Evolutionary conservation across 2,113 vertebrate species (phyloP), one percentile per base, ranked within the genome.

Genomic region (Phocoena phocoena): DNA sequence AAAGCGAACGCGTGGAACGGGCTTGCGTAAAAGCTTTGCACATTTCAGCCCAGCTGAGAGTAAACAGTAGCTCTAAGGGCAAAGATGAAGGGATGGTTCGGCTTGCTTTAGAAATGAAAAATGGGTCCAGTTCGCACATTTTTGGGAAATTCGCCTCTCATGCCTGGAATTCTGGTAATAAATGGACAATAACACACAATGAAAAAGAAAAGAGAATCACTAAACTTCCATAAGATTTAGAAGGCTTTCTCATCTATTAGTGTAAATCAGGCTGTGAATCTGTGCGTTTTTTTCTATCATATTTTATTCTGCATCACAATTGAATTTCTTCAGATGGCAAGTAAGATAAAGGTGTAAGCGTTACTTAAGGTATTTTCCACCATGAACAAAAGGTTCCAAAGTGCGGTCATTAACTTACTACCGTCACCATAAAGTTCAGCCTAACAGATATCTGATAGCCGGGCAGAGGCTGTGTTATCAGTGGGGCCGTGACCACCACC

Each of bases 1-100:
- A 11, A 15, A 79, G 55, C 20, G 10, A 71, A 11, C 1, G 58
- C 4, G 0, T 3, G 0, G 28, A 17, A 8, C 0, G 6, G 5
- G 8, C 33, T 8, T 1, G 3, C 0, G 31, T 1, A 11, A 31
- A 25, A 12, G 6, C 28, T 4, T 0, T 1, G 44, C 15, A 2
- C 36, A 1, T 0, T 38, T 65, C 36, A 28, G 11, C 60, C 33
- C 8, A 2, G 41, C 55, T 50, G 3, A 2, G 25, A 2, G 65
- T 6, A 38, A 63, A 93, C 8, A 38, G 36, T 11, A 36, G 41
- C 62, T 25, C 33, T 5, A 20, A 20, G 23, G 8, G 23, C 44
- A 20, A 8, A 60, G 36, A 31, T 0, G 15, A 41, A 13, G 62
- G 50, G 55, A 28, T 3, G 36, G 0, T 33, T 23, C 7, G 12